These are phyloP conservation scores for Rhynchophorus ferrugineus DNA, from an alignment of 1,140 invertebrate genomes.

Conservation along the genomic window DNA sequence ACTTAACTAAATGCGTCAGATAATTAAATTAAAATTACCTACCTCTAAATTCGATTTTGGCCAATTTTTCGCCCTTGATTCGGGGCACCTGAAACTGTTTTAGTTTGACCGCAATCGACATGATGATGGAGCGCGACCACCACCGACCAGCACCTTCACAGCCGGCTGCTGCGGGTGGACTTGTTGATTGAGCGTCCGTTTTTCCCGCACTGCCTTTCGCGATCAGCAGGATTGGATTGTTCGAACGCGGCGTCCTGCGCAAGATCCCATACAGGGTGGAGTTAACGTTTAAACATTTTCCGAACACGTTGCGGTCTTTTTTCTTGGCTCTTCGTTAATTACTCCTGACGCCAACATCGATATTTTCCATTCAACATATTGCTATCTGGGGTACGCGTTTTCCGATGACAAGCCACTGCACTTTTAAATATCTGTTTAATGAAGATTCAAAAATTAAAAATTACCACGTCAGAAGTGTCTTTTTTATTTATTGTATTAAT, in stretches of 20 bases:
- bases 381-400: too few species aligned
- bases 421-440: too few species aligned
- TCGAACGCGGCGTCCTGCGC: background rate
- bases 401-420: too few species aligned
- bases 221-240: constrained; percentile 2
- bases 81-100: constrained; percentile 57
- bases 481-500: too few species aligned
- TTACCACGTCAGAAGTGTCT: too few species aligned
- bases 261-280: background rate
- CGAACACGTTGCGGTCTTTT: background rate
- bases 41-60: constrained; percentile 60
- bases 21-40: too few species aligned
- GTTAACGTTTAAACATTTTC: background rate
- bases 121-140: constrained; percentile 27
- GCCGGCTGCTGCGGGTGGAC: constrained; percentile 11
- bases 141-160: background rate
- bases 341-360: too few species aligned
- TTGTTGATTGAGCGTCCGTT: constrained; percentile 21
- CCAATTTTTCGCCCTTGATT: constrained; percentile 54
- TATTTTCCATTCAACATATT: too few species aligned
- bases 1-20: too few species aligned
- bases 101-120: constrained; percentile 55
- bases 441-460: too few species aligned
- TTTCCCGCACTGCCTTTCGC: constrained; percentile 9
- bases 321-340: too few species aligned